Percentiles rank a stretch among this genome's conserved stretches.
Evolutionary conservation across 2,797 vertebrate species (phyloP).

Genomic region (Oryzias dopingdopingensis): DNA sequence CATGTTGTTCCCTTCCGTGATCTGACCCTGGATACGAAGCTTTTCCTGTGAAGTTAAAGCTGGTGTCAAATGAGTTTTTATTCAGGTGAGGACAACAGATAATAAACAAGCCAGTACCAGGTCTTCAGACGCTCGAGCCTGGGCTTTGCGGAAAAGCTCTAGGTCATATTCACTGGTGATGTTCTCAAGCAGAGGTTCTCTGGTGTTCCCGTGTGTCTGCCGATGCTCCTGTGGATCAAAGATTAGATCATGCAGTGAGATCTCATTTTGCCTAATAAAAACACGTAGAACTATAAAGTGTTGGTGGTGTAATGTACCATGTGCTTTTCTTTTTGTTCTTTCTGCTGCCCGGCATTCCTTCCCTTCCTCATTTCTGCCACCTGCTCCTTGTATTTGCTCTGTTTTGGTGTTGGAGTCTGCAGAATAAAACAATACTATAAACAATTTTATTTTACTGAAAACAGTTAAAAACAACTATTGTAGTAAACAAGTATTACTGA

Average conservation of each 20-base stretch:
- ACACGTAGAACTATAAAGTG: too few relatives aligned
- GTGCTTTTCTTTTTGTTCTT: slow-evolving; percentile 98
- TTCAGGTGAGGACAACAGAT: neutral
- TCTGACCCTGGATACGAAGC: slow-evolving; percentile 92
- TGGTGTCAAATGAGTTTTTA: neutral
- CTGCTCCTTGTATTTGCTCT: slow-evolving; percentile 95
- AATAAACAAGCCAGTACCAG: slow-evolving; percentile 78
- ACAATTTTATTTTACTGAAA: neutral
- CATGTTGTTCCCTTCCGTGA: slow-evolving; percentile 96
- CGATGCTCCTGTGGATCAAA: slow-evolving; percentile 84
- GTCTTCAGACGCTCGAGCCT: slow-evolving; percentile 95
- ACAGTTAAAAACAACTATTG: too few relatives aligned
- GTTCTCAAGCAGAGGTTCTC: slow-evolving; percentile 95
- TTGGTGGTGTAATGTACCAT: slow-evolving; percentile 77
- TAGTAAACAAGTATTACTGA: too few relatives aligned
- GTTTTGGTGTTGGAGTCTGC: slow-evolving; percentile 91
- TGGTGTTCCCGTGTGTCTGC: slow-evolving; percentile 86
- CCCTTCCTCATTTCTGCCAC: slow-evolving; percentile 96
- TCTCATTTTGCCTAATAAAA: too few relatives aligned
- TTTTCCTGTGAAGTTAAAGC: slow-evolving; percentile 83
- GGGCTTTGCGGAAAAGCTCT: slow-evolving; percentile 96
- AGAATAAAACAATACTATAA: neutral
- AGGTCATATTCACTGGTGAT: slow-evolving; percentile 98
- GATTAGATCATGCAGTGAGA: neutral
- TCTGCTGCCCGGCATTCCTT: slow-evolving; percentile 89